Percentiles rank a stretch among this genome's conserved stretches.
These are phyloP conservation scores for Zaprionus nigranus DNA, from an alignment of 1,140 invertebrate genomes.

Conservation along the genomic window DNA sequence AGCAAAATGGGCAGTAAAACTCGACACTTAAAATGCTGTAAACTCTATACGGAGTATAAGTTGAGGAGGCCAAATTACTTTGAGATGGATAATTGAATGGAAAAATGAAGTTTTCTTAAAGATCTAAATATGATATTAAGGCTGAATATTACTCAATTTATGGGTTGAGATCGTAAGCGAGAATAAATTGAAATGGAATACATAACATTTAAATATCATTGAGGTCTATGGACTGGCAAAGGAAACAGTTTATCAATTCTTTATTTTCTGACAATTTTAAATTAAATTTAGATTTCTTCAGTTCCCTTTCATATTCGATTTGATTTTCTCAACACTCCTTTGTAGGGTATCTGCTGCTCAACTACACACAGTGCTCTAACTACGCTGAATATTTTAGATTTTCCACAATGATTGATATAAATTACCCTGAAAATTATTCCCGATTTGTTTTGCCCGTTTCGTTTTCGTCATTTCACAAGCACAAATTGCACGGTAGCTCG, in stretches of 20 bases:
- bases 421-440: conserved; percentile 21
- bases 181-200: not conserved
- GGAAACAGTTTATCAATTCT: no score
- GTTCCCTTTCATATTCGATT: no score
- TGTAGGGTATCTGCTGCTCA: not conserved
- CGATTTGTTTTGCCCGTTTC: conserved; percentile 15
- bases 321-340: not conserved
- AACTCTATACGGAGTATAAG: conserved; percentile 4
- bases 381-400: not conserved
- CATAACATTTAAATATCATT: no score
- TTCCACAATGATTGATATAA: conserved; percentile 39
- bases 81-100: conserved; percentile 1
- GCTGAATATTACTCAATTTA: not conserved
- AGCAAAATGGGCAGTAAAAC: conserved; percentile 54
- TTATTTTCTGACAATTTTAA: no score
- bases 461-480: conserved; percentile 47
- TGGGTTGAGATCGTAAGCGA: not conserved
- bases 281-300: not conserved
- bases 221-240: no score
- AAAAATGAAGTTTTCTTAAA: not conserved
- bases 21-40: conserved; percentile 16
- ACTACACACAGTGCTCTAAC: not conserved
- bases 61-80: not conserved
- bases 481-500: conserved; percentile 14
- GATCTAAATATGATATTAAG: not conserved